Evolutionary conservation across 1,140 invertebrate genomes (phyloP).

Genomic region (Drosophila grimshawi): DNA sequence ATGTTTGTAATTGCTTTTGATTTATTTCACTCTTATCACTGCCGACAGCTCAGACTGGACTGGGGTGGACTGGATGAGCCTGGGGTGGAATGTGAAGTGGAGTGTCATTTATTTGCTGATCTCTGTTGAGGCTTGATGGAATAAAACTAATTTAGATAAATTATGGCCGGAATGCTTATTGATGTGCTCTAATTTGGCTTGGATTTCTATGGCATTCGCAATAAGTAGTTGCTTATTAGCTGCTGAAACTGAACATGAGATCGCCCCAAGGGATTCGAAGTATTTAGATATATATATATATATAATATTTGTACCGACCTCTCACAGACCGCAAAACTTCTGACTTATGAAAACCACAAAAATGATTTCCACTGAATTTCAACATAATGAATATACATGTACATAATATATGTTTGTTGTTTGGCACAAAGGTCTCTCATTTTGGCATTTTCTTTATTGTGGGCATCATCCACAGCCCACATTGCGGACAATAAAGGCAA

Average conservation of each 20-base stretch:
- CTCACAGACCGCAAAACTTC: slow-evolving; percentile 2
- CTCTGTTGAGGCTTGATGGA: slow-evolving; percentile 58
- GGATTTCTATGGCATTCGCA: slow-evolving; percentile 3
- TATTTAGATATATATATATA: neutral
- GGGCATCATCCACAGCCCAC: slow-evolving; percentile 39
- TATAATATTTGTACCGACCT: neutral
- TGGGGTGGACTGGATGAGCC: neutral
- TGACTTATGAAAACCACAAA: slow-evolving; percentile 22
- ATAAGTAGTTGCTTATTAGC: neutral
- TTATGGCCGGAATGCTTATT: slow-evolving; percentile 68
- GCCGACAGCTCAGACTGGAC: slow-evolving; percentile 20
- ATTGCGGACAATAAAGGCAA: slow-evolving; percentile 69
- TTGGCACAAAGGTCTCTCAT: slow-evolving; percentile 31
- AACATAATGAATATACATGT: slow-evolving; percentile 60
- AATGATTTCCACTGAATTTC: slow-evolving; percentile 39
- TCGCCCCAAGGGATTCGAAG: neutral
- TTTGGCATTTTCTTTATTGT: slow-evolving; percentile 23
- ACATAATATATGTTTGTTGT: slow-evolving; percentile 33
- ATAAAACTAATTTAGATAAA: slow-evolving; percentile 74
- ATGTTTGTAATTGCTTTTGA: slow-evolving; percentile 80
- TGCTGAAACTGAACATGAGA: slow-evolving; percentile 3
- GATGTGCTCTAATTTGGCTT: slow-evolving; percentile 56
- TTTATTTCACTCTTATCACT: slow-evolving; percentile 73
- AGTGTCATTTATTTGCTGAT: slow-evolving; percentile 69
- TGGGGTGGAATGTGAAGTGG: slow-evolving; percentile 28